Base-by-base conservation (phyloP, 2,797 vertebrate species). In the Cossypha polioptera region DNA sequence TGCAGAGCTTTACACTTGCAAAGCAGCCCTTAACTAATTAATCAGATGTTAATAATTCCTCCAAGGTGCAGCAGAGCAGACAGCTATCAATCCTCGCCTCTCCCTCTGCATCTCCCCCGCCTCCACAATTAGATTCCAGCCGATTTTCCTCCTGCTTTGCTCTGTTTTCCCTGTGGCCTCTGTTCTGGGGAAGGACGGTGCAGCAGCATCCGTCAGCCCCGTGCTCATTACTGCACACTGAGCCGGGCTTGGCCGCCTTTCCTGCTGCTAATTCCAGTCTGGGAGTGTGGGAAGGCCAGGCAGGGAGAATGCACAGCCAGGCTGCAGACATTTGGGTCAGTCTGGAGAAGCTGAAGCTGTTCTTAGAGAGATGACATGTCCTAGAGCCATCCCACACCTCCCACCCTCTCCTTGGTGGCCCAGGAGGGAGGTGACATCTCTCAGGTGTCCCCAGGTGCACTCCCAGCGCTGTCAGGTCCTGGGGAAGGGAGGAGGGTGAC, bases 41-140 rank as follows among this genome's bases (percentile, higher is more conserved):
- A 96, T 96, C 94, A 95, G 90, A 95, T 96, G 95, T 92, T 97
- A 95, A 97, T 95, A 93, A 97, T 82, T 93, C 91, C 94, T 95
- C 93, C 31, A 93, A 87, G 93, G 95, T 80, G 92, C 90, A 92
- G 93, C 93, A 17, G 95, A 92, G 75, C 94, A 93, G 93, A 57
- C 94, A 95, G 93, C 96, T 92, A 91, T 96, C 96, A 92, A 92
- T 93, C 92, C 88, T 73, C 16, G 25, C 93, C 81, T 91, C 91
- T 78, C 77, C 69, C 83, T 62, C 26, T 16, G 53, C 79, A 83
- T 73, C 92, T 95, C 96, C 80, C 53, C 93, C 94, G 47, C 93
- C 95, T 92, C 92, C 72, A 69, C 94, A 93, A 94, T 96, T 93
- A 95, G 55, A 85, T 89, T 85, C 78, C 91, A 54, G 93, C 68